Evolutionary conservation across 1,140 invertebrate genomes (phyloP).

Genomic region (Lasioglossum baleicum): DNA sequence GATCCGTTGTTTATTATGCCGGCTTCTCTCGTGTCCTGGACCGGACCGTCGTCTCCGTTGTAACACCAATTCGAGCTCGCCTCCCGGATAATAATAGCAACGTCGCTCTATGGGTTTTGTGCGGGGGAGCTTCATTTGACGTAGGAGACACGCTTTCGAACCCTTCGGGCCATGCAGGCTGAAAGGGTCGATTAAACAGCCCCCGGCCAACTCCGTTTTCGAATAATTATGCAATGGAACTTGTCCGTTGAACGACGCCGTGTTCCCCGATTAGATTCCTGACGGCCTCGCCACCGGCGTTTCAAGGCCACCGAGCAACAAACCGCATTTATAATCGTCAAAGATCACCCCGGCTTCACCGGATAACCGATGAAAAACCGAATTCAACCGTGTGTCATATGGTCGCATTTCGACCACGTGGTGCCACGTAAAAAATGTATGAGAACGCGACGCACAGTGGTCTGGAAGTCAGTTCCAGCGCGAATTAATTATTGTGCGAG

Average conservation of each 20-base stretch:
- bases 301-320: too few relatives aligned
- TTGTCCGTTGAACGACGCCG: background rate
- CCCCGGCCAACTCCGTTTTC: background rate
- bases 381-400: too few relatives aligned
- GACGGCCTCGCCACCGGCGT: too few relatives aligned
- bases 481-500: too few relatives aligned
- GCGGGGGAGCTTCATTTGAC: background rate
- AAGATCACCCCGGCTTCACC: too few relatives aligned
- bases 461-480: too few relatives aligned
- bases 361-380: too few relatives aligned
- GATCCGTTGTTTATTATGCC: constrained; percentile 37
- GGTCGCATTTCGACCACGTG: too few relatives aligned
- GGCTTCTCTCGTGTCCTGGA: background rate
- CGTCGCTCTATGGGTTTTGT: background rate
- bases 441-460: too few relatives aligned
- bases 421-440: too few relatives aligned
- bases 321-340: too few relatives aligned
- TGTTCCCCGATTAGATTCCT: background rate
- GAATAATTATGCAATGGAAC: background rate
- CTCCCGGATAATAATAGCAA: constrained; percentile 9
- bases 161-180: background rate
- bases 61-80: background rate
- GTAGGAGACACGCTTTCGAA: background rate
- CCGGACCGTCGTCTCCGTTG: background rate
- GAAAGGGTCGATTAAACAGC: background rate